Evolutionary conservation across 2,113 vertebrate species (phyloP).

Genomic region (Osmerus eperlanus): DNA sequence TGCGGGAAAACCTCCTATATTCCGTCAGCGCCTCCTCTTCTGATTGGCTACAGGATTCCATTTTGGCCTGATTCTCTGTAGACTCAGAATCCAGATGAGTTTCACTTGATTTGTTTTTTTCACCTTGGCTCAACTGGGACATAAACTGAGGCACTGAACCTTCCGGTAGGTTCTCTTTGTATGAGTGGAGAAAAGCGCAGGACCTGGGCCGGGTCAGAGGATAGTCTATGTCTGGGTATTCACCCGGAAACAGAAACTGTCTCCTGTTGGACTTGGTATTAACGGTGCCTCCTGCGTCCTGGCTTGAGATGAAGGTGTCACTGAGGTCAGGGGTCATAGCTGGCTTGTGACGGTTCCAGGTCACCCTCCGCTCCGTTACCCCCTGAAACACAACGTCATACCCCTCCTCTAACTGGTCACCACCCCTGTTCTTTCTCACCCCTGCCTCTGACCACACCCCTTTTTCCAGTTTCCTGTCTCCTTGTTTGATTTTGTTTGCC

Average conservation of each 20-base stretch:
- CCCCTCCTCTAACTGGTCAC: conserved; percentile 26
- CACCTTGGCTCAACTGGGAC: neutral
- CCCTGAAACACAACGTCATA: conserved; percentile 16
- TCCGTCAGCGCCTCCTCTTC: conserved; percentile 34
- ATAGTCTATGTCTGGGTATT: conserved; percentile 57
- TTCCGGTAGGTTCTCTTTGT: neutral
- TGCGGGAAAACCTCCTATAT: conserved; percentile 34
- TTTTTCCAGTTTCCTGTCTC: conserved; percentile 27
- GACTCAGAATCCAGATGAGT: conserved; percentile 21
- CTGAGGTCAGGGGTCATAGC: conserved; percentile 9
- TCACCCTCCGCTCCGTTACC: conserved; percentile 24
- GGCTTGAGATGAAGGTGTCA: neutral
- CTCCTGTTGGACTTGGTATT: conserved; percentile 21
- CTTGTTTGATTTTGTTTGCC: neutral
- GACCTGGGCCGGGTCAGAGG: conserved; percentile 34
- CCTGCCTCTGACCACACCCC: conserved; percentile 37
- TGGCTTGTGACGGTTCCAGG: conserved; percentile 27
- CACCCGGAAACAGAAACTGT: conserved; percentile 26
- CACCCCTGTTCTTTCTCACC: conserved; percentile 7
- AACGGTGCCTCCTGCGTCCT: neutral
- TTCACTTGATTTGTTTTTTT: conserved; percentile 9
- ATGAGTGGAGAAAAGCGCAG: neutral
- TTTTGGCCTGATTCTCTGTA: conserved; percentile 11
- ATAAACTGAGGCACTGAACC: neutral
- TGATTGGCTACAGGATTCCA: conserved; percentile 30